phyloP scores from a whole-genome alignment of 1,140 invertebrate genomes.

The Neoseiulus cucumeris region DNA sequence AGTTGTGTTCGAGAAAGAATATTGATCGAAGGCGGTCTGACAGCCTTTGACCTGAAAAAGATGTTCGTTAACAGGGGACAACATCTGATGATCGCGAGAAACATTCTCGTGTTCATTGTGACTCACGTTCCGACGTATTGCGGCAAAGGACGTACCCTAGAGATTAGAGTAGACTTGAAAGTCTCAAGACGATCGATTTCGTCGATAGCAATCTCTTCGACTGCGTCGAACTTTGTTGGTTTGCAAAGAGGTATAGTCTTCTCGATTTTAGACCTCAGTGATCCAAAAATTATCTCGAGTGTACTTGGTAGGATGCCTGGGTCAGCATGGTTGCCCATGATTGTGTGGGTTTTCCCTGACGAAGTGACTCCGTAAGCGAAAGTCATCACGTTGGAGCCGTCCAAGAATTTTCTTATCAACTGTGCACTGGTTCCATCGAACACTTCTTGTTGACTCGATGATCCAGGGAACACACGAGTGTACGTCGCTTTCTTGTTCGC shows the following conservation, averaged over 20 bases:
- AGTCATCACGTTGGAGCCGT: background rate
- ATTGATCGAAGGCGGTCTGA: background rate
- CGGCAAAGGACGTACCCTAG: background rate
- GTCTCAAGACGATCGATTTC: background rate
- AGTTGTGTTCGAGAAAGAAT: background rate
- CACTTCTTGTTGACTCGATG: background rate
- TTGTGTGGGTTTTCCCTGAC: slow-evolving; percentile 30
- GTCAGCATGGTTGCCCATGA: background rate
- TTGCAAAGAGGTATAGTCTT: background rate
- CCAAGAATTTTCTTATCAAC: background rate
- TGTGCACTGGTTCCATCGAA: background rate
- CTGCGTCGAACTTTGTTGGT: background rate
- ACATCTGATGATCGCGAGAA: too few species aligned
- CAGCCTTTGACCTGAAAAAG: background rate
- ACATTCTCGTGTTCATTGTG: too few species aligned
- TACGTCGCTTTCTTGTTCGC: background rate
- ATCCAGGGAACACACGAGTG: background rate
- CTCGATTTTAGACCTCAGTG: background rate
- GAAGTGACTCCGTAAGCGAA: slow-evolving; percentile 28
- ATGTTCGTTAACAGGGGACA: too few species aligned
- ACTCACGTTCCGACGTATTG: too few species aligned
- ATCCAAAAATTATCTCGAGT: background rate
- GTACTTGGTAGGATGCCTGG: background rate
- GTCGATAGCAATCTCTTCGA: background rate
- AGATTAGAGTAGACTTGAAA: background rate